phyloP scores from a whole-genome alignment of 1,140 invertebrate genomes.

The Caenorhabditis brenneri region DNA sequence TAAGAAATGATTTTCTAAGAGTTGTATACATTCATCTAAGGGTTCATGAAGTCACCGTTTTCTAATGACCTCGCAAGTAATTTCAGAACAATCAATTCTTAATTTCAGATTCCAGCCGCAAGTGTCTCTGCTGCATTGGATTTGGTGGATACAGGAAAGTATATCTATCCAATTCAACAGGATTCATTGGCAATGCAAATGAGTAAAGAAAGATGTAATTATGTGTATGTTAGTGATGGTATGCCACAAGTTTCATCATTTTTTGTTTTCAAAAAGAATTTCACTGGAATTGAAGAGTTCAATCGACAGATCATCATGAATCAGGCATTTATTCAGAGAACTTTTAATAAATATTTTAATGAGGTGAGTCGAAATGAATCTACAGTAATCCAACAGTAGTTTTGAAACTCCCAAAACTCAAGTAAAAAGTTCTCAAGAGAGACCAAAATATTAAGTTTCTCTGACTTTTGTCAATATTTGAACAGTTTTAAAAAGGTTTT shows the following conservation, averaged over 20 bases:
- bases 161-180: constrained; percentile 52
- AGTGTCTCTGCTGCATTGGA: constrained; percentile 33
- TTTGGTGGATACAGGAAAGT: constrained; percentile 39
- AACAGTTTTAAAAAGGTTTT: too few species aligned
- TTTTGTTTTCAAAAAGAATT: constrained; percentile 45
- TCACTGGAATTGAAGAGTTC: not conserved
- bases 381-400: too few species aligned
- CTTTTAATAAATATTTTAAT: constrained; percentile 37
- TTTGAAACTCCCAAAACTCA: too few species aligned
- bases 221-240: constrained; percentile 44
- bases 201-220: constrained; percentile 39
- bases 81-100: not conserved
- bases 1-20: too few species aligned
- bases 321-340: constrained; percentile 48
- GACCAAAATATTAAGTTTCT: not conserved
- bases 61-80: too few species aligned
- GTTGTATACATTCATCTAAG: too few species aligned
- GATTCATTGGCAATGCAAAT: constrained; percentile 48
- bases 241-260: constrained; percentile 44
- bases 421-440: too few species aligned
- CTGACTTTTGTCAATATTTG: not conserved
- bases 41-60: too few species aligned
- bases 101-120: not conserved
- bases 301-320: constrained; percentile 41
- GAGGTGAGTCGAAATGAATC: too few species aligned